Evolutionary conservation across 2,797 vertebrate species (phyloP), one percentile per base, ranked within the genome.

Genomic region (Schizothorax lantsangensis): DNA sequence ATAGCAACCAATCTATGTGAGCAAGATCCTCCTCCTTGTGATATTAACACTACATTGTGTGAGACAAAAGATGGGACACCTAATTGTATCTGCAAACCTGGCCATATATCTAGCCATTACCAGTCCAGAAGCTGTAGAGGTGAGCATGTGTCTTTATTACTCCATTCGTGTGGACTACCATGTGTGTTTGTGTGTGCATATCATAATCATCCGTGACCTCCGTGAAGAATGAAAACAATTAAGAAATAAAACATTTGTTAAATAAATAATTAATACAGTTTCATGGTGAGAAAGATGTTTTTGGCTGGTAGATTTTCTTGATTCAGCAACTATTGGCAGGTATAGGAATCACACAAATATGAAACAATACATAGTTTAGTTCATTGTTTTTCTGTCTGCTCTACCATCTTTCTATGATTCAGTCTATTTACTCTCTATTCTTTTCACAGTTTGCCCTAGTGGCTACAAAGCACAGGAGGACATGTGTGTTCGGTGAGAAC

Each of bases 371-470:
- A 66, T 68, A 36, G 14, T 19, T 66, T 68, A 68, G 30, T 19
- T 68, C 3, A 33, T 36, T 68, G 14, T 54, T 77, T 73, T 47
- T 26, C 21, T 12, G 4, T n/a, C 17, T n/a, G 38, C 26, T 54
- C 30, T 19, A 52, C 75, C 36, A 45, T 26, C 10, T n/a, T 62
- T 80, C 9, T 21, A 38, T 45, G 8, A 33, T 81, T 45, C 26
- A 12, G 7, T 43, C 12, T 79, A 11, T 33, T 74, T 33, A 45
- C 45, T 47, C 15, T 84, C 11, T 88, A 40, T 81, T 79, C 36
- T 54, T 69, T 90, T 84, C 85, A 43, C 49, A 96, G 96, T 92
- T 0, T 96, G 96, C 92, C 92, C 89, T 49, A 95, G 94, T 30
- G 95, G 96, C 0, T 52, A 91, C 82, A 86, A 5, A 79, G 91